Conservation (phyloP, 2,113 vertebrate genomes). For the Albula glossodonta region DNA sequence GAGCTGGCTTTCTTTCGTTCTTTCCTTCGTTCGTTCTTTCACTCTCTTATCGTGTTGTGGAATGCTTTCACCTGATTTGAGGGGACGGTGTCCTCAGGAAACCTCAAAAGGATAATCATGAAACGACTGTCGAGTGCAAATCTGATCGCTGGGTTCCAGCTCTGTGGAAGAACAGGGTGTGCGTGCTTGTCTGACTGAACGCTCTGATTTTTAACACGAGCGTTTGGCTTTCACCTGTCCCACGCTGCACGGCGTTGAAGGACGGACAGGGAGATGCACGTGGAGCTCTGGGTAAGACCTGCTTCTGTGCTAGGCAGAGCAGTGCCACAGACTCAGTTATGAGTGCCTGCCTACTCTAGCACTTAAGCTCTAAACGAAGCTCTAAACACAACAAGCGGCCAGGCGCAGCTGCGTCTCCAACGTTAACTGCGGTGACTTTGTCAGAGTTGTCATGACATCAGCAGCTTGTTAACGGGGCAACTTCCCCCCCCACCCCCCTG, state of each 20-base stretch:
- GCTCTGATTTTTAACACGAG: slow-evolving; percentile 58
- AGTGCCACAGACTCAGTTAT: too few relatives aligned
- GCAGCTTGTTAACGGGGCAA: not conserved
- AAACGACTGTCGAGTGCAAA: slow-evolving; percentile 58
- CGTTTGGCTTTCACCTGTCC: slow-evolving; percentile 59
- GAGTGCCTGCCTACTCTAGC: too few relatives aligned
- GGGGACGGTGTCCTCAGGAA: slow-evolving; percentile 2
- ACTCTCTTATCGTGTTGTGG: slow-evolving; percentile 55
- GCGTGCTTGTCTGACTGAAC: slow-evolving; percentile 15
- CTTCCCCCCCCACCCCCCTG: not conserved
- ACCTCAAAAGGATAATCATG: slow-evolving; percentile 47
- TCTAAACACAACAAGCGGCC: not conserved
- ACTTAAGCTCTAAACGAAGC: too few relatives aligned
- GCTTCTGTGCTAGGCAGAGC: too few relatives aligned
- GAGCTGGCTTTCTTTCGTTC: slow-evolving; percentile 43
- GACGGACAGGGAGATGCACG: too few relatives aligned
- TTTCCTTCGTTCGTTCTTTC: too few relatives aligned
- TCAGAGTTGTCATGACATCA: not conserved
- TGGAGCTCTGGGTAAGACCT: too few relatives aligned
- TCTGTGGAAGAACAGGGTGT: slow-evolving; percentile 42
- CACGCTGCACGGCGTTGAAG: slow-evolving; percentile 55
- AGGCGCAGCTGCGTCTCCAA: not conserved
- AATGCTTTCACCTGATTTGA: slow-evolving; percentile 65
- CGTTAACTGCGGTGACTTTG: not conserved
- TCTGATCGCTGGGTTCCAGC: slow-evolving; percentile 60